Evolutionary conservation across 2,888 invertebrate genomes (phyloP).

Genomic region (Dicranocentrus wangi): DNA sequence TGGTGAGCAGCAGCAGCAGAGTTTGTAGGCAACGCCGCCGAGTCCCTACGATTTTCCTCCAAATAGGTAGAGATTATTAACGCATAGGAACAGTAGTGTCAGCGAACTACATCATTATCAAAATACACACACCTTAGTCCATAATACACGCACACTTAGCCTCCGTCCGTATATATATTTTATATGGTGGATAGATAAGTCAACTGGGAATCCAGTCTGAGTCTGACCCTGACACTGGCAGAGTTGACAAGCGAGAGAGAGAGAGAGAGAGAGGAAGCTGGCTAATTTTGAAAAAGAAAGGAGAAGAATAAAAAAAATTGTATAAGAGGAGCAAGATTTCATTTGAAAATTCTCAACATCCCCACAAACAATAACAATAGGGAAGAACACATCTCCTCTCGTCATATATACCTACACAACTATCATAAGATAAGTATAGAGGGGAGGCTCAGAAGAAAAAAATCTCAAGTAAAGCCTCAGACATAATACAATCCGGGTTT

Average conservation of each 20-base stretch:
- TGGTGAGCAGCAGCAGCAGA: not conserved
- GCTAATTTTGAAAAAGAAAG: slow-evolving; percentile 31
- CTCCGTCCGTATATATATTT: not conserved
- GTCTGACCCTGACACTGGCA: slow-evolving; percentile 45
- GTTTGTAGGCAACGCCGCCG: not conserved
- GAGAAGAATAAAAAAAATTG: not conserved
- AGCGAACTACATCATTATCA: slow-evolving; percentile 44
- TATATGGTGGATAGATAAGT: slow-evolving; percentile 6
- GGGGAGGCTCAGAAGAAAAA: slow-evolving; percentile 31
- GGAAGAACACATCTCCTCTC: slow-evolving; percentile 9
- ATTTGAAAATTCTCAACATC: slow-evolving; percentile 23
- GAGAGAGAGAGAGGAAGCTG: slow-evolving; percentile 36
- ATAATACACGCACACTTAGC: not conserved
- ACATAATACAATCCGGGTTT: slow-evolving; percentile 62
- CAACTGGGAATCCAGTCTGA: slow-evolving; percentile 43
- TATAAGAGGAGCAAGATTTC: not conserved
- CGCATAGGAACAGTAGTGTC: slow-evolving; percentile 16
- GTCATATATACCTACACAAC: not conserved
- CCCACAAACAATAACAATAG: slow-evolving; percentile 16
- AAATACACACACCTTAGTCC: slow-evolving; percentile 14
- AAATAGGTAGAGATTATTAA: not conserved
- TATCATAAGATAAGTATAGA: not conserved
- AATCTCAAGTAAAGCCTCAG: slow-evolving; percentile 53
- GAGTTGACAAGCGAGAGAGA: slow-evolving; percentile 45
- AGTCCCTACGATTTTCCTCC: not conserved